phyloP scores from a whole-genome alignment of 1,140 invertebrate genomes.

The Anastrepha ludens region DNA sequence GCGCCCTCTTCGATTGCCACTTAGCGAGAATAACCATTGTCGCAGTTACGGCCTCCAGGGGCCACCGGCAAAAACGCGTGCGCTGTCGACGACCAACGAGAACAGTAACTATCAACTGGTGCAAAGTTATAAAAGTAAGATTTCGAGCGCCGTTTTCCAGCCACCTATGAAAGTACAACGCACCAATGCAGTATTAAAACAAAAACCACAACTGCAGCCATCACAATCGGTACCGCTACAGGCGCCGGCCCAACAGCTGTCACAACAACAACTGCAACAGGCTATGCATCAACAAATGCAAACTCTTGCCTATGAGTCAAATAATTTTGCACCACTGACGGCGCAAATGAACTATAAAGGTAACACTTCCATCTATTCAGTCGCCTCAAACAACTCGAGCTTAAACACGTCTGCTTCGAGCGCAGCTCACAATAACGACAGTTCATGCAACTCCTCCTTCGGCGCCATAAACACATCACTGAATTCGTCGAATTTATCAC shows the following conservation, averaged over 20 bases:
- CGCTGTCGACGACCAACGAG: conserved; percentile 54
- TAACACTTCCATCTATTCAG: conserved; percentile 60
- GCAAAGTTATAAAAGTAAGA: conserved; percentile 17
- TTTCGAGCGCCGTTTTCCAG: not conserved
- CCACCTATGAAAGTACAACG: not conserved
- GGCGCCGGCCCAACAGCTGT: not conserved
- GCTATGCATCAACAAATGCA: conserved; percentile 14
- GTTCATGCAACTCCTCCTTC: conserved; percentile 60
- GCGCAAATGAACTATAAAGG: conserved; percentile 30
- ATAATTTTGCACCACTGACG: not conserved
- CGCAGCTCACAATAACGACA: conserved; percentile 63
- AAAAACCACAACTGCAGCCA: conserved; percentile 30
- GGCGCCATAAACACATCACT: conserved; percentile 62
- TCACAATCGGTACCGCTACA: not conserved
- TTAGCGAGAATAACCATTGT: conserved; percentile 62
- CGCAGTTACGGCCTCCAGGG: conserved; percentile 58
- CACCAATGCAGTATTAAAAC: not conserved
- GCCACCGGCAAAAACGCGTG: conserved; percentile 63
- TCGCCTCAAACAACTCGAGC: conserved; percentile 55
- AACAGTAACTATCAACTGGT: conserved; percentile 5
- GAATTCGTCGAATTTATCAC: conserved; percentile 62
- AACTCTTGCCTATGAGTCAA: conserved; percentile 18
- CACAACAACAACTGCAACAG: not conserved
- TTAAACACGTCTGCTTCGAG: conserved; percentile 61
- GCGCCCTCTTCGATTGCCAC: conserved; percentile 56